These are phyloP conservation scores for Cybosia mesomella DNA, from an alignment of 2,888 invertebrate genomes.

Conservation along the genomic window DNA sequence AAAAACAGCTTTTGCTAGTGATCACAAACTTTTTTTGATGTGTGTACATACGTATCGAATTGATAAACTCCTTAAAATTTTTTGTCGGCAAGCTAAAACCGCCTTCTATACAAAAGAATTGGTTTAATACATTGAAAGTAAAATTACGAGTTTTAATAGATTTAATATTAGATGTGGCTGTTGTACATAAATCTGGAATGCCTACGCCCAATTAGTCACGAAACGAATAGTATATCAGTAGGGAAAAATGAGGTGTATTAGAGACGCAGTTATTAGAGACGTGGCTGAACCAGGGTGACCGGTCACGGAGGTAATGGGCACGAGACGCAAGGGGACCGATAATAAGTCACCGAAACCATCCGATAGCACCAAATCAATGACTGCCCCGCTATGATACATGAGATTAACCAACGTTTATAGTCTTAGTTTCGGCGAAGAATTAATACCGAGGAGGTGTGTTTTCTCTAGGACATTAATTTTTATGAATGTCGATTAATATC, in stretches of 20 bases:
- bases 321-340: constrained; percentile 73
- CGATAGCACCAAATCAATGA: constrained; percentile 85
- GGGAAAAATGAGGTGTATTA: constrained; percentile 79
- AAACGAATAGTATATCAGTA: constrained; percentile 77
- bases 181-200: constrained; percentile 63
- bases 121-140: background rate
- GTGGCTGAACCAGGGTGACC: constrained; percentile 46
- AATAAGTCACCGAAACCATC: constrained; percentile 80
- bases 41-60: too few species aligned
- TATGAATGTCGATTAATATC: constrained; percentile 52
- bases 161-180: too few species aligned
- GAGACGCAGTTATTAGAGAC: constrained; percentile 60
- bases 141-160: background rate
- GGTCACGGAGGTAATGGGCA: constrained; percentile 71
- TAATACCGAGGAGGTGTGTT: constrained; percentile 79
- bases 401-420: constrained; percentile 83
- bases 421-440: constrained; percentile 77
- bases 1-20: too few species aligned
- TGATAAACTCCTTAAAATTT: too few species aligned
- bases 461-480: constrained; percentile 72
- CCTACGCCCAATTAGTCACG: constrained; percentile 87
- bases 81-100: too few species aligned
- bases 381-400: constrained; percentile 84
- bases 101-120: too few species aligned
- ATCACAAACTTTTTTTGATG: too few species aligned